These are phyloP conservation scores for Eudemis profundana DNA, from an alignment of 2,888 invertebrate species.

Conservation along the genomic window DNA sequence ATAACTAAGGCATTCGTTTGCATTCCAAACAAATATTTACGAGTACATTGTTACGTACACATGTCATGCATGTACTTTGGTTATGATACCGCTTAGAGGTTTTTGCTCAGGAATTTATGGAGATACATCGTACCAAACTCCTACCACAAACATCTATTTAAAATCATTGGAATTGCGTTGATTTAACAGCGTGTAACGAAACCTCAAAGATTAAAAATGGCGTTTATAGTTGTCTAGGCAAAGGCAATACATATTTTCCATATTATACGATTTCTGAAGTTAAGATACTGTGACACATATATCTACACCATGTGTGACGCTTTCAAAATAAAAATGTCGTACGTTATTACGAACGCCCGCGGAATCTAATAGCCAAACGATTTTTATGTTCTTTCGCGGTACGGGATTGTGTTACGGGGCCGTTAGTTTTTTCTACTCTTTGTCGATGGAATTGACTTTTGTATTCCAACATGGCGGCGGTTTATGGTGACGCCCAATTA, in stretches of 20 bases:
- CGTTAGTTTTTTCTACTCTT: constrained; percentile 60
- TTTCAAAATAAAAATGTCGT: constrained; percentile 73
- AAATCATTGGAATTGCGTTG: background rate
- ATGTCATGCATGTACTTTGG: too few relatives aligned
- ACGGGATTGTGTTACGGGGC: constrained; percentile 72
- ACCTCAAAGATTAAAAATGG: background rate
- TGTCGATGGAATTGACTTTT: constrained; percentile 61
- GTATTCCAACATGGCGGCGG: constrained; percentile 58
- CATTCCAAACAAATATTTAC: too few relatives aligned
- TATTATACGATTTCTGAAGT: background rate
- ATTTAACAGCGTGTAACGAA: background rate
- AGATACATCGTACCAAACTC: too few relatives aligned
- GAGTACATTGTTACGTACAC: too few relatives aligned
- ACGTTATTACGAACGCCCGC: constrained; percentile 60
- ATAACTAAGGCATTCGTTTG: too few relatives aligned
- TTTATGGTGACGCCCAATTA: constrained; percentile 63
- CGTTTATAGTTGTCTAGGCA: too few relatives aligned
- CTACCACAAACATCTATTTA: too few relatives aligned
- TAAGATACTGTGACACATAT: constrained; percentile 1
- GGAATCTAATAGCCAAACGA: constrained; percentile 71
- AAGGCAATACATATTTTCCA: too few relatives aligned
- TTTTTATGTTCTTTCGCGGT: constrained; percentile 80
- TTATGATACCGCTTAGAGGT: too few relatives aligned
- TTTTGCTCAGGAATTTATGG: too few relatives aligned
- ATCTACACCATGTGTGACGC: constrained; percentile 47